These are phyloP conservation scores for Atta colombica DNA, from an alignment of 1,140 invertebrate genomes.

Conservation along the genomic window DNA sequence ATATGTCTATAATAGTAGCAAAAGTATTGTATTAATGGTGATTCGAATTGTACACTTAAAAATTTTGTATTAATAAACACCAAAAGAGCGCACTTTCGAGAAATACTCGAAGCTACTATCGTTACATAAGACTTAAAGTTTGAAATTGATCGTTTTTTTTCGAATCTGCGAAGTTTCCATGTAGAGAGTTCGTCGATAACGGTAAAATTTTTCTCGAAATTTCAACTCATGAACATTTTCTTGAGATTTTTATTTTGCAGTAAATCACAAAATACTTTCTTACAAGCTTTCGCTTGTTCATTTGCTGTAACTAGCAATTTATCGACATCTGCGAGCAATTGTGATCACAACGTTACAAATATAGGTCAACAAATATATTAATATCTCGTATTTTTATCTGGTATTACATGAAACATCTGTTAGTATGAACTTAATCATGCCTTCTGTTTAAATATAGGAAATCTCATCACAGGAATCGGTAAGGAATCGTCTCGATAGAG, in stretches of 20 bases:
- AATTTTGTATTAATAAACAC: not conserved
- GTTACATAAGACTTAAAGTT: constrained; percentile 27
- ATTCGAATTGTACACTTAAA: not conserved
- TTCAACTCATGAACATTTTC: constrained; percentile 9
- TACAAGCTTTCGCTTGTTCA: not conserved
- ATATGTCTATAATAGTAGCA: not conserved
- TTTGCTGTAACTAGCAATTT: constrained; percentile 21
- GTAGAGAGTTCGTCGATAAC: constrained; percentile 23
- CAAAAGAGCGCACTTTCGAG: not conserved
- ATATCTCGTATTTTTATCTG: constrained; percentile 8
- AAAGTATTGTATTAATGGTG: not conserved
- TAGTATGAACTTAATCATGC: not conserved
- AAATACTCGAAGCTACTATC: constrained; percentile 23
- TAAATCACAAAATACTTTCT: constrained; percentile 31
- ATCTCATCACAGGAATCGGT: not conserved
- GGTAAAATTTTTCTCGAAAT: constrained; percentile 33
- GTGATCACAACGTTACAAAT: not conserved
- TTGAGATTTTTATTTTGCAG: constrained; percentile 16
- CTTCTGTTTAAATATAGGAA: not conserved
- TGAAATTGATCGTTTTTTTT: constrained; percentile 44
- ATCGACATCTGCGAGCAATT: constrained; percentile 13
- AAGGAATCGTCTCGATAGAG: not conserved
- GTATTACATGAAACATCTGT: not conserved
- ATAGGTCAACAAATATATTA: constrained; percentile 15
- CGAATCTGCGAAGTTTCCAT: constrained; percentile 6